Conservation (phyloP, 2,888 invertebrate species). For the Liopterus haemorrhoidalis region DNA sequence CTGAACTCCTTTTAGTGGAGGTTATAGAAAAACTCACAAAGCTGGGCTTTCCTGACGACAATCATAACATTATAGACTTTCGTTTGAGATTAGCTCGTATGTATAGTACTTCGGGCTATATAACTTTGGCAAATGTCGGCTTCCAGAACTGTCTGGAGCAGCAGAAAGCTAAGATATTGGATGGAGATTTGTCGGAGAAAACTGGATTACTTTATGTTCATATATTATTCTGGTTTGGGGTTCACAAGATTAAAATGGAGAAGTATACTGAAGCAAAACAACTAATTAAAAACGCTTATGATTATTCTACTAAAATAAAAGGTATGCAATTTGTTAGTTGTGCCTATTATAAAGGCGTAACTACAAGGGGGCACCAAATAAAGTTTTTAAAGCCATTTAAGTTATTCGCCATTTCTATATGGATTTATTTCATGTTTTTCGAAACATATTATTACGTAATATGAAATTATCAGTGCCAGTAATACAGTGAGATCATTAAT, state of each 20-base stretch:
- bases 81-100: slow-evolving; percentile 45
- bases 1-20: slow-evolving; percentile 42
- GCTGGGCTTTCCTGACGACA: slow-evolving; percentile 40
- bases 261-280: slow-evolving; percentile 16
- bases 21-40: slow-evolving; percentile 45
- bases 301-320: slow-evolving; percentile 43
- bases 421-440: too few species aligned
- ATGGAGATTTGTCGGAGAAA: slow-evolving; percentile 42
- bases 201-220: slow-evolving; percentile 46
- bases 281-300: slow-evolving; percentile 42
- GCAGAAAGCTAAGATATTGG: slow-evolving; percentile 42
- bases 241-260: slow-evolving; percentile 42
- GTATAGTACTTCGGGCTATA: slow-evolving; percentile 42
- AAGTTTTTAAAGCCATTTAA: too few species aligned
- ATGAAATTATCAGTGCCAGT: too few species aligned
- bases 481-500: too few species aligned
- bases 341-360: too few species aligned
- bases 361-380: too few species aligned
- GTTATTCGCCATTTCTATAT: too few species aligned
- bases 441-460: too few species aligned
- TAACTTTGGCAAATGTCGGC: slow-evolving; percentile 45
- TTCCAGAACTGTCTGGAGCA: slow-evolving; percentile 43
- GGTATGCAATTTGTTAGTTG: too few species aligned
- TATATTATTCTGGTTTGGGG: slow-evolving; percentile 47
- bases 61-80: slow-evolving; percentile 44